Conservation (phyloP, 1,140 invertebrate genomes). For the Drosophila gunungcola region DNA sequence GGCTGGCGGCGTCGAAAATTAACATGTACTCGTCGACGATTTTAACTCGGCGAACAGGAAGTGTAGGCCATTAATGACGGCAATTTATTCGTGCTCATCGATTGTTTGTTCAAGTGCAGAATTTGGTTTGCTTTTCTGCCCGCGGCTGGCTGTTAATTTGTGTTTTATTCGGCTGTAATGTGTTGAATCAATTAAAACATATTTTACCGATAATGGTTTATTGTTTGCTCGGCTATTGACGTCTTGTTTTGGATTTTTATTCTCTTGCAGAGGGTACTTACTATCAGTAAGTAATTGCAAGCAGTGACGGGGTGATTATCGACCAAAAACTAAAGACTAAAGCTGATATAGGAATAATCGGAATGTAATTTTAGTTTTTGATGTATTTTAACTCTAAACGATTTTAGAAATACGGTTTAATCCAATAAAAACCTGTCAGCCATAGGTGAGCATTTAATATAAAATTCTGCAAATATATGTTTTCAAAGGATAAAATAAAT, state of each 20-base stretch:
- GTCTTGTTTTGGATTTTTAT: neutral
- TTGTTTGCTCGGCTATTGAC: neutral
- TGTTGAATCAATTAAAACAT: slow-evolving; percentile 32
- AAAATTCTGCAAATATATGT: too few species aligned
- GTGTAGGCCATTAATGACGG: slow-evolving; percentile 63
- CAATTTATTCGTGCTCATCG: slow-evolving; percentile 68
- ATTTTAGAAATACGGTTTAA: too few species aligned
- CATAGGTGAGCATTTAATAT: too few species aligned
- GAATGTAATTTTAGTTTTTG: too few species aligned
- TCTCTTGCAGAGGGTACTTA: too few species aligned
- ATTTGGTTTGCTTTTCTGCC: slow-evolving; percentile 17
- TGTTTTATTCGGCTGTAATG: slow-evolving; percentile 25
- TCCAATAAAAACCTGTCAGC: too few species aligned
- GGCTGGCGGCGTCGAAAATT: slow-evolving; percentile 56
- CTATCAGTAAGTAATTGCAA: too few species aligned
- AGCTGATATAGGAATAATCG: too few species aligned
- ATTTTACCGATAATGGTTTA: slow-evolving; percentile 28
- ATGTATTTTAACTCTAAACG: too few species aligned
- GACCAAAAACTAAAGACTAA: too few species aligned
- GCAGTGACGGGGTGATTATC: too few species aligned
- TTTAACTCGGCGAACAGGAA: slow-evolving; percentile 38
- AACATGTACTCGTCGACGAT: slow-evolving; percentile 60
- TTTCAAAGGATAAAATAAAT: too few species aligned
- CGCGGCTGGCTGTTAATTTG: slow-evolving; percentile 50
- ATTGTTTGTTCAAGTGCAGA: slow-evolving; percentile 49